Conservation (phyloP, 2,113 vertebrate species). For the Nothobranchius furzeri region DNA sequence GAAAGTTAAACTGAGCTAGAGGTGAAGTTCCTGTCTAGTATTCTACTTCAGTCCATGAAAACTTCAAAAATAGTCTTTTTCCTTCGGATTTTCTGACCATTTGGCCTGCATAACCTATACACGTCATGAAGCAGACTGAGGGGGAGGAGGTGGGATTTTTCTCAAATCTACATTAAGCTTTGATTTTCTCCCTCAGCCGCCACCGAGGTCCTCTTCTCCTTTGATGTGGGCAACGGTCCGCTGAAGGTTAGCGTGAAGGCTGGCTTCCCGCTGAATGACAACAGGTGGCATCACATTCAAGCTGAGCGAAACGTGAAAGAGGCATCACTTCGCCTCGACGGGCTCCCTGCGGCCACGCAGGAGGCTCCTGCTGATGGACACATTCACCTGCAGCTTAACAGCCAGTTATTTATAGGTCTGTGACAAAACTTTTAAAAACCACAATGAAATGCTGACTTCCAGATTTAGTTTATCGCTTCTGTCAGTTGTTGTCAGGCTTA, state of each 20-base stretch:
- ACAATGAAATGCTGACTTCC: too few species aligned
- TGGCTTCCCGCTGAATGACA: conserved; percentile 81
- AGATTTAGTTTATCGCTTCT: too few species aligned
- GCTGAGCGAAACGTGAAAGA: conserved; percentile 92
- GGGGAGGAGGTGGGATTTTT: too few species aligned
- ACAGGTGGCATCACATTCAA: conserved; percentile 89
- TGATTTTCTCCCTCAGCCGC: conserved; percentile 77
- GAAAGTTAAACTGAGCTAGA: conserved; percentile 11
- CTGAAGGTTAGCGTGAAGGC: conserved; percentile 82
- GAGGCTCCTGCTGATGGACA: conserved; percentile 86
- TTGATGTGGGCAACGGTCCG: conserved; percentile 93
- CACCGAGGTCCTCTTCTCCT: conserved; percentile 87
- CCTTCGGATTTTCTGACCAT: background rate
- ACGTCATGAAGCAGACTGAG: too few species aligned
- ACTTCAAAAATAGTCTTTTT: background rate
- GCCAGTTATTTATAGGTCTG: conserved; percentile 89
- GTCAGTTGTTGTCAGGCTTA: too few species aligned
- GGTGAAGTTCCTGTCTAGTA: background rate
- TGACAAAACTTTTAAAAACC: background rate
- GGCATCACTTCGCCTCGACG: conserved; percentile 86
- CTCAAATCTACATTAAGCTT: background rate
- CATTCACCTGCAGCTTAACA: conserved; percentile 91
- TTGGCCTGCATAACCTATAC: background rate
- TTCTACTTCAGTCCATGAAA: background rate
- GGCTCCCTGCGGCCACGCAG: conserved; percentile 75